Evolutionary conservation across 1,140 invertebrate species (phyloP), one percentile per base, ranked within the genome.

Genomic region (Scaptomyza pallida): DNA sequence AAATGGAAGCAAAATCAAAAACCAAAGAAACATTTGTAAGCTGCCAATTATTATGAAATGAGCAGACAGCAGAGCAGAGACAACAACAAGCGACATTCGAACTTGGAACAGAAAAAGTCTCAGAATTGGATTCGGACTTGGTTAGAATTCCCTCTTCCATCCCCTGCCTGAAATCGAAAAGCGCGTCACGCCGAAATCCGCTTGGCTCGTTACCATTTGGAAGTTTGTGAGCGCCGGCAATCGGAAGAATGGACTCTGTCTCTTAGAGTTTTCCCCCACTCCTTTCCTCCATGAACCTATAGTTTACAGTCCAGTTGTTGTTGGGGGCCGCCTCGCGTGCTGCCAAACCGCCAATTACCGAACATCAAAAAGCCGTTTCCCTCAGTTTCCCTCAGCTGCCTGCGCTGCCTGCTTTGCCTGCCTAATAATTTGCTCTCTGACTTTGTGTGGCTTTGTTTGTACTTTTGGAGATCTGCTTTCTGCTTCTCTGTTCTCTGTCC

Each of bases 21-120:
- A 79, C 72, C 75, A 21, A 83, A 83, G 79, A 75, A 80, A 85
- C 77, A 86, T 86, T 86, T 80, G 81, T 86, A 86, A 86, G 85
- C 81, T 86, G 81, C 81, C 81, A 86, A 86, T 86, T 86, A 85
- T 86, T 86, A 86, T 86, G 81, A 86, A 86, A 86, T 71, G 70
- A 68, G 52, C 40, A 86, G 81, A 86, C 81, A 77, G 74, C 57
- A 74, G n/a, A n/a, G 67, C 72, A 68, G 35, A 65, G 60, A 47
- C 51, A 55, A 51, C 59, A 76, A 55, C 17, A 21, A 62, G 80
- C 69, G 72, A 86, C 80, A 85, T 85, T 74, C 75, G 57, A 80
- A 68, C 23, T 35, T 43, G 51, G 9, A 37, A 9, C 44, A 59
- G 54, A 40, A 52, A 50, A 33, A 72, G 17, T 33, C 23, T 13